Evolutionary conservation across 2,888 invertebrate genomes (phyloP).

Genomic region (Rhyacophila evoluta): DNA sequence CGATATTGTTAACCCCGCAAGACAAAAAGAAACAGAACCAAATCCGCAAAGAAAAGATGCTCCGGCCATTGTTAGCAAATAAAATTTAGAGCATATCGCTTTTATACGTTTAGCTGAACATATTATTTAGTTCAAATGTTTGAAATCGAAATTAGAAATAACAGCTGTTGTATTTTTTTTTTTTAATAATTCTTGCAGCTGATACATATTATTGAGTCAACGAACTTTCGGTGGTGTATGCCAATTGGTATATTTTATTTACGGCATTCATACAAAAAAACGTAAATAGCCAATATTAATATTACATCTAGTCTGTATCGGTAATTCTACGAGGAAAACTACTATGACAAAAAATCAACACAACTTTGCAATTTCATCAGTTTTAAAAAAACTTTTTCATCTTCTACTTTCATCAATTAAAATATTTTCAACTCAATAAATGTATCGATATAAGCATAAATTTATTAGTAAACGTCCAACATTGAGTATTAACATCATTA

Average conservation of each 20-base stretch:
- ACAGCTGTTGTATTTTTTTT: constrained; percentile 7
- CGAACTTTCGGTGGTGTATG: background rate
- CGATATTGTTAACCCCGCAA: constrained; percentile 23
- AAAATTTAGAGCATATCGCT: constrained; percentile 45
- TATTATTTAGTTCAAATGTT: background rate
- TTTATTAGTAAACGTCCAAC: no score
- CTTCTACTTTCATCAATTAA: no score
- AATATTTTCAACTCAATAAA: no score
- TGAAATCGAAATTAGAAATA: background rate
- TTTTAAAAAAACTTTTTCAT: no score
- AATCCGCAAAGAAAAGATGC: constrained; percentile 35
- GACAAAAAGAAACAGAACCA: constrained; percentile 37
- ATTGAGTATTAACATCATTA: no score
- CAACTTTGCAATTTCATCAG: no score
- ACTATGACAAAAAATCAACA: no score
- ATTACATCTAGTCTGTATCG: no score
- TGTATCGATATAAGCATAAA: no score
- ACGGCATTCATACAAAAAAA: background rate
- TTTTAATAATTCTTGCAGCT: no score
- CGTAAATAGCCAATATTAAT: no score
- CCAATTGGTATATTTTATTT: background rate
- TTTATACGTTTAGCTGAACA: constrained; percentile 31
- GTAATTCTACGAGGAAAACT: no score
- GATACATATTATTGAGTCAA: background rate
- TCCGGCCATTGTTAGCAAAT: constrained; percentile 39